These are phyloP conservation scores for Disparrhopalites patrizii DNA, from an alignment of 2,888 invertebrate species.

Conservation along the genomic window DNA sequence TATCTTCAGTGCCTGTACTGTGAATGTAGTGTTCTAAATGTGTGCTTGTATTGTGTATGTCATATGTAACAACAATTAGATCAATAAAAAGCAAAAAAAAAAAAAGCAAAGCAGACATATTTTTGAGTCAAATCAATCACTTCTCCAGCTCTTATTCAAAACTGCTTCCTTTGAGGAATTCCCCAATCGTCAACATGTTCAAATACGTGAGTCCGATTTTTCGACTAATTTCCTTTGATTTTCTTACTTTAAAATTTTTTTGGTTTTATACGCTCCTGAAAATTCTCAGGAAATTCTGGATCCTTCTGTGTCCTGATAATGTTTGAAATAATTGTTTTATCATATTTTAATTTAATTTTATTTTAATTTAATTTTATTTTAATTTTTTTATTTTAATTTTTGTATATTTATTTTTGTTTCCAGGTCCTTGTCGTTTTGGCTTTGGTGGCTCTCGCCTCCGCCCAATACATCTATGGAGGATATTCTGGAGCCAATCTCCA, in stretches of 20 bases:
- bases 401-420: too few relatives aligned
- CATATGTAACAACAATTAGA: too few relatives aligned
- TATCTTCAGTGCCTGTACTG: too few relatives aligned
- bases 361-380: background rate
- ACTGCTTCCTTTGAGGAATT: background rate
- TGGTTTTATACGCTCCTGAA: too few relatives aligned
- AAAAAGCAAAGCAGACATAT: too few relatives aligned
- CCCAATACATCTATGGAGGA: constrained; percentile 36
- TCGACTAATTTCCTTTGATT: background rate
- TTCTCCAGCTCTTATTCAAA: background rate
- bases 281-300: too few relatives aligned
- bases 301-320: too few relatives aligned
- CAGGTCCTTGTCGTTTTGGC: constrained; percentile 42
- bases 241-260: background rate
- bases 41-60: too few relatives aligned
- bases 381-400: background rate
- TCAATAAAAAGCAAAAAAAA: too few relatives aligned
- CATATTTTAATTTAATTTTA: background rate
- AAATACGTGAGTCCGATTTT: constrained; percentile 37
- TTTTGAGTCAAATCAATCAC: background rate
- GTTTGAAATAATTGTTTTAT: background rate
- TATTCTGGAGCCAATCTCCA: constrained; percentile 37
- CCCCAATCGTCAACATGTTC: constrained; percentile 31
- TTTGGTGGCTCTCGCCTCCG: constrained; percentile 36
- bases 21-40: too few relatives aligned